Evolutionary conservation across 1,140 invertebrate genomes (phyloP), one percentile per base, ranked within the genome.

Genomic region (Melitaea cinxia): DNA sequence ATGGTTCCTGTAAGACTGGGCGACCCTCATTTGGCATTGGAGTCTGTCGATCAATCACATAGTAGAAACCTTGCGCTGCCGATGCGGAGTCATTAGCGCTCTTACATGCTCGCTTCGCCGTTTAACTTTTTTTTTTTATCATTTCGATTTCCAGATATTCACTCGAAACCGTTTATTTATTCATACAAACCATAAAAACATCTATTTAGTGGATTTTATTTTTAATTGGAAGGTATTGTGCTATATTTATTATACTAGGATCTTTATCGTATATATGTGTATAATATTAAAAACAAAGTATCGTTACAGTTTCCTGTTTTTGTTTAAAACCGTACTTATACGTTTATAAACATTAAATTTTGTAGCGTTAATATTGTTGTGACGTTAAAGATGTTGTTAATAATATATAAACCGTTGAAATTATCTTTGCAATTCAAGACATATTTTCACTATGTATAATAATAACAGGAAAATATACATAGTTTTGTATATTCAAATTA

Each of bases 381-480:
- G 2, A 1, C n/a, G 30, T 12, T 55, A 55, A 65, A 65, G 59
- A 65, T 39, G n/a, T 14, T 35, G 24, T 23, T 47, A 35, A 23
- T 30, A 47, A 47, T 47, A 50, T 26, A 45, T 30, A 19, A 49
- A 65, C 4, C n/a, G 12, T 1, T 33, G 24, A 26, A 26, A 6
- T 26, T 26, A 2, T 26, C 2, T 26, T 26, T 6, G 2, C 2
- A 26, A 26, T n/a, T n/a, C 24, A 26, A 26, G 24, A 26, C 2
- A 64, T 59, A 65, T 53, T 66, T 66, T 54, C 49, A 54, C 9
- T 21, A 52, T 10, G 26, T 26, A 21, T 53, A 54, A 65, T 53
- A 65, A 70, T 61, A 70, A 70, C 68, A 70, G 68, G 68, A 70
- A 70, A 61, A 55, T 26, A 17, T 50, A n/a, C n/a, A n/a, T n/a